Evolutionary conservation across 2,888 invertebrate species (phyloP).

Genomic region (Aphidoletes aphidimyza): DNA sequence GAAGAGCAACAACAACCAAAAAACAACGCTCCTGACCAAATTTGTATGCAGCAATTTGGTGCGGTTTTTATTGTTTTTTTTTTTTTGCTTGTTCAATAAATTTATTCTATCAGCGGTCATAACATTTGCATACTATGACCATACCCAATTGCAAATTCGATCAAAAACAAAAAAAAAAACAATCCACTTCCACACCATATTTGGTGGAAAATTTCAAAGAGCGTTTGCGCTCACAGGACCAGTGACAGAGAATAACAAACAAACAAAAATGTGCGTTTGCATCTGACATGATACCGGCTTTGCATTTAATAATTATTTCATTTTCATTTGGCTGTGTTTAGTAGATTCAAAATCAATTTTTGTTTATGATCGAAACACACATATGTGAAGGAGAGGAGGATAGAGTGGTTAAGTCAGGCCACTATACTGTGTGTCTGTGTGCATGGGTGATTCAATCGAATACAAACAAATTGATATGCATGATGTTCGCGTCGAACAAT

Average conservation of each 20-base stretch:
- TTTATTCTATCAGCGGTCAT: not conserved
- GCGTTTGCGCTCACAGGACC: too few species aligned
- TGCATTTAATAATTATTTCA: slow-evolving; percentile 11
- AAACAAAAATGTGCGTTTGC: not conserved
- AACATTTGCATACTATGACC: not conserved
- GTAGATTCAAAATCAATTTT: not conserved
- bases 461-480: slow-evolving; percentile 14
- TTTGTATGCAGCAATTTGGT: slow-evolving; percentile 1
- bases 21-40: not conserved
- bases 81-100: not conserved
- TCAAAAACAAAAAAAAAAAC: not conserved
- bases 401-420: not conserved
- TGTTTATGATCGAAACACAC: too few species aligned
- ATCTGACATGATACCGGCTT: not conserved
- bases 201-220: not conserved
- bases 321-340: not conserved
- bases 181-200: not conserved
- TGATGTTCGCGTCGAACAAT: not conserved
- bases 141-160: too few species aligned
- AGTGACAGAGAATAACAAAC: not conserved
- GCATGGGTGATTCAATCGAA: not conserved
- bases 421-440: too few species aligned
- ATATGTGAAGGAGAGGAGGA: too few species aligned
- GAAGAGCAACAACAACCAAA: not conserved
- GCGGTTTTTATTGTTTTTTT: not conserved